phyloP scores from a whole-genome alignment of 2,113 vertebrate genomes.

The Thamnophis sirtalis region DNA sequence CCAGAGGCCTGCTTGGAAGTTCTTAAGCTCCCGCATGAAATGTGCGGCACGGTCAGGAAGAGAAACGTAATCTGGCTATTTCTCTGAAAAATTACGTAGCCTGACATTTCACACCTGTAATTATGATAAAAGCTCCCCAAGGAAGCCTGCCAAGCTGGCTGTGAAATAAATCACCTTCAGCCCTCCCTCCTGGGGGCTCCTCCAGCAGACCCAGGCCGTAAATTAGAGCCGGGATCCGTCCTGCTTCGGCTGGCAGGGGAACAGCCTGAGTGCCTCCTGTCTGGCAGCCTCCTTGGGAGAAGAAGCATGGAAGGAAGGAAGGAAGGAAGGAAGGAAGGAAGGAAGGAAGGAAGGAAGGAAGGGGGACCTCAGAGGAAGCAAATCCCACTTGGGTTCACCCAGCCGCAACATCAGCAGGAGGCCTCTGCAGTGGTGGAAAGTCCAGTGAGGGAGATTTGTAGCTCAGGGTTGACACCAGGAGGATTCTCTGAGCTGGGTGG shows the following conservation, averaged over 20 bases:
- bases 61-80: not conserved
- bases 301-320: not conserved
- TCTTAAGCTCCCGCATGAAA: not conserved
- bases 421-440: not conserved
- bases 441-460: not conserved
- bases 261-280: accelerated
- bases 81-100: not conserved
- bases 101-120: slow-evolving; percentile 27
- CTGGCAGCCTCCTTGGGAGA: not conserved
- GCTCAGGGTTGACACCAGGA: not conserved
- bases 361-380: not conserved
- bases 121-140: slow-evolving; percentile 16
- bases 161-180: not conserved
- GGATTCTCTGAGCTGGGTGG: not conserved
- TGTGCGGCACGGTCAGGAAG: not conserved
- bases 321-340: no score
- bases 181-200: not conserved
- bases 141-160: slow-evolving; percentile 1
- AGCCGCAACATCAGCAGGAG: not conserved
- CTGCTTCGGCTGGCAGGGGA: not conserved
- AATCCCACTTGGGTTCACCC: not conserved
- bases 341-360: not conserved
- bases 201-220: not conserved
- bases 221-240: not conserved
- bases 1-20: not conserved